phyloP scores from a whole-genome alignment of 2,888 invertebrate species.

The Entomobrya multifasciata region DNA sequence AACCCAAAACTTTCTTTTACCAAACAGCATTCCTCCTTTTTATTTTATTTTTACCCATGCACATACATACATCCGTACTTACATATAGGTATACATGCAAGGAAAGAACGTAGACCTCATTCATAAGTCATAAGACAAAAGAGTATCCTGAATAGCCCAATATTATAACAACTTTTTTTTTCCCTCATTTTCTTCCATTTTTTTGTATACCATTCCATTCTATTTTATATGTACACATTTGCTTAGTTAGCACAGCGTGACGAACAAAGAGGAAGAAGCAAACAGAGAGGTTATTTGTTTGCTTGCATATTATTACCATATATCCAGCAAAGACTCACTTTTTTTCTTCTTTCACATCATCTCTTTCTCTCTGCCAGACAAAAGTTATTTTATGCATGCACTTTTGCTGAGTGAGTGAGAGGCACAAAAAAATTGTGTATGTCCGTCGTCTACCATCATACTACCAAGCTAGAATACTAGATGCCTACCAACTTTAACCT shows the following conservation, averaged over 20 bases:
- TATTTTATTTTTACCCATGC: neutral
- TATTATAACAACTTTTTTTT: too few species aligned
- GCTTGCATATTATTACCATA: neutral
- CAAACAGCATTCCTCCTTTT: neutral
- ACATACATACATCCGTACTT: too few species aligned
- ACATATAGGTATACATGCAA: too few species aligned
- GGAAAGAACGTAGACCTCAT: too few species aligned
- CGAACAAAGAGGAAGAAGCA: neutral
- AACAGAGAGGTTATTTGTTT: neutral
- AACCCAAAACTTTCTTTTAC: neutral
- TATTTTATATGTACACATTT: too few species aligned
- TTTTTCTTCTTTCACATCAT: neutral
- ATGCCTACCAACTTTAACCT: neutral
- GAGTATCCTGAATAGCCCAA: too few species aligned
- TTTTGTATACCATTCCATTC: too few species aligned
- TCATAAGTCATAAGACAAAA: too few species aligned
- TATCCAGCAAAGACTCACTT: neutral
- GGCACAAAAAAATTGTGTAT: slow-evolving; percentile 11
- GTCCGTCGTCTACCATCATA: neutral
- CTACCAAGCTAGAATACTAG: too few species aligned
- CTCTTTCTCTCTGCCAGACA: too few species aligned
- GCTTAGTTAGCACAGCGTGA: neutral
- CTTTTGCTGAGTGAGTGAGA: slow-evolving; percentile 11
- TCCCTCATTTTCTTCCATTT: too few species aligned
- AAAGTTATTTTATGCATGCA: slow-evolving; percentile 1